phyloP scores from a whole-genome alignment of 1,140 invertebrate species.

The Anthonomus grandis region DNA sequence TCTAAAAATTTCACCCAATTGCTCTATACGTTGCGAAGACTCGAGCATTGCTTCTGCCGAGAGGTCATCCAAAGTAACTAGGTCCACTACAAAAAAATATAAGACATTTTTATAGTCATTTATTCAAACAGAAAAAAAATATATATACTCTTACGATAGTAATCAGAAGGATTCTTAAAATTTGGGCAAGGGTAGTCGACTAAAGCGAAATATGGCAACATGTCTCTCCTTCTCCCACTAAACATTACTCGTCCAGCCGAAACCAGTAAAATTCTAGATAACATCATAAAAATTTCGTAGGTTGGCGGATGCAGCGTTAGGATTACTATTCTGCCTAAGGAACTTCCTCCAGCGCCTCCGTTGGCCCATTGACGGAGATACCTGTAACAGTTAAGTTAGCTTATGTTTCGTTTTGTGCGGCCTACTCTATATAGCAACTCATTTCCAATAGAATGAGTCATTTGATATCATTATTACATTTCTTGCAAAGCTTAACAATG shows the following conservation, averaged over 20 bases:
- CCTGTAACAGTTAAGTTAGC: slow-evolving; percentile 3
- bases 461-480: no score
- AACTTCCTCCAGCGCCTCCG: slow-evolving; percentile 55
- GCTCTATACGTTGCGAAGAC: slow-evolving; percentile 88
- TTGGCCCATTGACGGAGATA: slow-evolving; percentile 91
- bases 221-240: slow-evolving; percentile 80
- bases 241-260: slow-evolving; percentile 89
- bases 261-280: slow-evolving; percentile 79
- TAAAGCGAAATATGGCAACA: slow-evolving; percentile 90
- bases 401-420: no score
- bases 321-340: slow-evolving; percentile 72
- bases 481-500: no score
- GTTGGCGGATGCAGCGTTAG: slow-evolving; percentile 91
- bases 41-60: slow-evolving; percentile 91
- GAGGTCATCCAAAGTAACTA: slow-evolving; percentile 89
- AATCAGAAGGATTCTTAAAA: slow-evolving; percentile 95
- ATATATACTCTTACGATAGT: slow-evolving; percentile 73
- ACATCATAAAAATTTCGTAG: slow-evolving; percentile 94
- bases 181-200: slow-evolving; percentile 93
- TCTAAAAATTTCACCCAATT: slow-evolving; percentile 78
- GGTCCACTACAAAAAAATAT: slow-evolving; percentile 67
- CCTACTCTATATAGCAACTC: no score
- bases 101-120: slow-evolving; percentile 11
- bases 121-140: neutral
- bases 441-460: no score